phyloP scores from a whole-genome alignment of 2,113 vertebrate species.

The Aphyosemion australe region DNA sequence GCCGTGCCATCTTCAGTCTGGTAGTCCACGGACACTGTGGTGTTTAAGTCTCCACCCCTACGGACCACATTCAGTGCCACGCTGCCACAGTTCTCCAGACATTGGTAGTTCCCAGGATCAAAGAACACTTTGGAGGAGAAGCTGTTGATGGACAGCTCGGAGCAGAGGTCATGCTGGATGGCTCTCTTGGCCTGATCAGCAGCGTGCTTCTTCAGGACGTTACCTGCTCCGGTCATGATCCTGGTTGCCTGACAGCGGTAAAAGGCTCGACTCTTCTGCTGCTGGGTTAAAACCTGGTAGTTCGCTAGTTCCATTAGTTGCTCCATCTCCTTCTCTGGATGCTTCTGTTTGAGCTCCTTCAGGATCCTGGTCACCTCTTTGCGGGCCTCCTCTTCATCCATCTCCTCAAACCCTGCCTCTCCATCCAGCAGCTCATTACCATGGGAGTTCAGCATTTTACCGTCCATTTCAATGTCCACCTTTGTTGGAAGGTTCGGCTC shows the following conservation, averaged over 20 bases:
- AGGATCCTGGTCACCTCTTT: slow-evolving; percentile 90
- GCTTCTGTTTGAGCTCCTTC: slow-evolving; percentile 94
- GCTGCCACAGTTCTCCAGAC: slow-evolving; percentile 93
- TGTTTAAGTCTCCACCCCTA: slow-evolving; percentile 86
- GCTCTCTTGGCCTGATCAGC: slow-evolving; percentile 91
- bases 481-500: slow-evolving; percentile 86
- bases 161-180: slow-evolving; percentile 84
- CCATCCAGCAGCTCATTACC: slow-evolving; percentile 85
- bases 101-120: slow-evolving; percentile 90
- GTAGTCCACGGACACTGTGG: slow-evolving; percentile 86
- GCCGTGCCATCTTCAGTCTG: slow-evolving; percentile 93
- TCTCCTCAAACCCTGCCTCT: slow-evolving; percentile 79
- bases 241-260: slow-evolving; percentile 95
- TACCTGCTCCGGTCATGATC: slow-evolving; percentile 91
- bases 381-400: slow-evolving; percentile 89
- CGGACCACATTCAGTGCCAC: slow-evolving; percentile 87
- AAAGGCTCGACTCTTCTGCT: slow-evolving; percentile 94
- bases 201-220: slow-evolving; percentile 90
- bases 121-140: slow-evolving; percentile 89
- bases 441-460: slow-evolving; percentile 85
- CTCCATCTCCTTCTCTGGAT: slow-evolving; percentile 92
- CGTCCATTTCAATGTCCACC: slow-evolving; percentile 90
- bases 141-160: slow-evolving; percentile 78
- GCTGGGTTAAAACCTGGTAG: slow-evolving; percentile 90
- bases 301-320: slow-evolving; percentile 92